These are phyloP conservation scores for Dendrocincla fuliginosa DNA, from an alignment of 2,797 vertebrate species.

Conservation along the genomic window DNA sequence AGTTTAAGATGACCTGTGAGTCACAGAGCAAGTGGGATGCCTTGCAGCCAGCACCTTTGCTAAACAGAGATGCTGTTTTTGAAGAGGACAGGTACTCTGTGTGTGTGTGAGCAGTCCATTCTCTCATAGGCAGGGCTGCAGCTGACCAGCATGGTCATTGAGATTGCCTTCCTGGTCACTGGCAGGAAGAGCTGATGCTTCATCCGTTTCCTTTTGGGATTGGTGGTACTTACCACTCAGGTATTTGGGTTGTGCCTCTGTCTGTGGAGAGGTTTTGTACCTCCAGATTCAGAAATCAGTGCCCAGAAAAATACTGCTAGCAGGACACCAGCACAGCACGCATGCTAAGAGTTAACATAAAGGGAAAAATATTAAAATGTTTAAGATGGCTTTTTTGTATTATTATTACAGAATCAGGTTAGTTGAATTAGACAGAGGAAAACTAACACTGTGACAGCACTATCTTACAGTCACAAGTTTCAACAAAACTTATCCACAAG, in stretches of 20 bases:
- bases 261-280: fast-evolving
- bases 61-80: neutral
- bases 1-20: neutral
- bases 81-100: neutral
- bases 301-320: neutral
- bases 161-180: neutral
- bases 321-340: neutral
- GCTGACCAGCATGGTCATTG: neutral
- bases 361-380: neutral
- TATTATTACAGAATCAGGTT: neutral
- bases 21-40: neutral
- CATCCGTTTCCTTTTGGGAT: neutral
- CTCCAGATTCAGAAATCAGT: neutral
- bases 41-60: neutral
- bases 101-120: neutral
- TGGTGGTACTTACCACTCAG: fast-evolving
- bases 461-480: neutral
- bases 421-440: neutral
- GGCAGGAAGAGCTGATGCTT: neutral
- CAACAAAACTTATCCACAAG: neutral
- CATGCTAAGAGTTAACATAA: neutral
- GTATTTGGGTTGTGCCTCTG: neutral
- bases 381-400: neutral
- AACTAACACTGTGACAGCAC: neutral
- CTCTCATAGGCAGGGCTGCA: neutral